Conservation (phyloP, 37 sponge, comb jelly and placozoan genomes). For the Chondrosia reniformis region DNA sequence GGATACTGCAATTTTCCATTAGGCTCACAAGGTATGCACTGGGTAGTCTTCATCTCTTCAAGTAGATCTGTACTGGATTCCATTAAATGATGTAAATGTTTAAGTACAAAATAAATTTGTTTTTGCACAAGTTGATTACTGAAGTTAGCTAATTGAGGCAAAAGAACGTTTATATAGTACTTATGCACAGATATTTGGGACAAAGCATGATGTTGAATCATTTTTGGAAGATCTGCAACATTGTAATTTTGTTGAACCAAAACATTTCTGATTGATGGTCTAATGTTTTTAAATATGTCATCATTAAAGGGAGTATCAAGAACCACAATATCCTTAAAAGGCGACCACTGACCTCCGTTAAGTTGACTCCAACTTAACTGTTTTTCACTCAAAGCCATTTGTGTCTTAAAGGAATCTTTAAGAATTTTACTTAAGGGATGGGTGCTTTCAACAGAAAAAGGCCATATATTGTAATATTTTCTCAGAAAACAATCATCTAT, state of each 20-base stretch:
- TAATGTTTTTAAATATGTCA: neutral
- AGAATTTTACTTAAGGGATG: constrained; percentile 4
- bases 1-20: neutral
- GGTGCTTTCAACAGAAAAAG: neutral
- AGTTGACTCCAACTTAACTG: neutral
- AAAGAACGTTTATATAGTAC: constrained; percentile 33
- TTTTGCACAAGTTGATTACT: neutral
- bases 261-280: constrained; percentile 11
- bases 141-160: constrained; percentile 28
- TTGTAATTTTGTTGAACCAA: constrained; percentile 18
- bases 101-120: constrained; percentile 35
- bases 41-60: constrained; percentile 17
- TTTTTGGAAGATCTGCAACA: constrained; percentile 24
- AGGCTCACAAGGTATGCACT: constrained; percentile 31
- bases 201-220: too few relatives aligned
- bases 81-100: neutral
- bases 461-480: constrained; percentile 52
- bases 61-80: neutral
- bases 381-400: neutral
- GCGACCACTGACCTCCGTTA: constrained; percentile 49
- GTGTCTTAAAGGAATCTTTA: neutral
- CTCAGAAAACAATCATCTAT: neutral
- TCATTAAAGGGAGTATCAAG: constrained; percentile 14
- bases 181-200: neutral
- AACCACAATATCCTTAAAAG: neutral